These are phyloP conservation scores for Petrolisthes manimaculis DNA, from an alignment of 2,888 invertebrate species.

Conservation along the genomic window DNA sequence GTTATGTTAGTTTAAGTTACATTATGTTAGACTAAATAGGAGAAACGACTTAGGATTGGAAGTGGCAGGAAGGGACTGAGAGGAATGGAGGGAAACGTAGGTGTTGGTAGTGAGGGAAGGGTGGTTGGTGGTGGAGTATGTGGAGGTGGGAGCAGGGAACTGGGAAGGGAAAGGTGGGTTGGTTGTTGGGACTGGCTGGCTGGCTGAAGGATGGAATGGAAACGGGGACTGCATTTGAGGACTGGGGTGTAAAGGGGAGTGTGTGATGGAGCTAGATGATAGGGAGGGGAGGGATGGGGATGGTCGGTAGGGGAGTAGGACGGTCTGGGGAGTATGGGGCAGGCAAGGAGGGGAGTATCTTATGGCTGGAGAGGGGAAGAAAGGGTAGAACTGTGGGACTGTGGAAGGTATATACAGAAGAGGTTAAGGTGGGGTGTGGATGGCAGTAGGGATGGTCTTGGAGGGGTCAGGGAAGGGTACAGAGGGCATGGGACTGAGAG, in stretches of 20 bases:
- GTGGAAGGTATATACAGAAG: neutral
- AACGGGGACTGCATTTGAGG: neutral
- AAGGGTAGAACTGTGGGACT: neutral
- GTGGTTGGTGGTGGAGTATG: too few species aligned
- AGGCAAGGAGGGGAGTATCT: neutral
- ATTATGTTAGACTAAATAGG: too few species aligned
- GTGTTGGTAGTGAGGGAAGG: too few species aligned
- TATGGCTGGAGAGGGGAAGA: neutral
- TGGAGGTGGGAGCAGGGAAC: too few species aligned
- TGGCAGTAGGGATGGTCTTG: neutral
- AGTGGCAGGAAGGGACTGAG: too few species aligned
- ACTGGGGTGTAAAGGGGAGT: neutral
- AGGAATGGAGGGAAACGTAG: too few species aligned
- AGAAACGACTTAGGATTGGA: too few species aligned
- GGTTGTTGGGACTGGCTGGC: too few species aligned
- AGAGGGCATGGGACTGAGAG: neutral
- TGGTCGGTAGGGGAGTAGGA: neutral
- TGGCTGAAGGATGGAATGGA: too few species aligned
- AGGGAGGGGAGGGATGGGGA: neutral
- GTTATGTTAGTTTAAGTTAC: neutral
- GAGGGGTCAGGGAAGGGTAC: neutral
- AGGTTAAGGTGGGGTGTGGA: neutral
- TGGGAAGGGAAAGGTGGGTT: too few species aligned
- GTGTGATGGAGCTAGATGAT: neutral
- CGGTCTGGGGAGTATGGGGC: neutral